Percentiles rank a stretch among this genome's conserved stretches.
phyloP scores from a whole-genome alignment of 2,797 vertebrate genomes.

The Catostomus latipinnis region DNA sequence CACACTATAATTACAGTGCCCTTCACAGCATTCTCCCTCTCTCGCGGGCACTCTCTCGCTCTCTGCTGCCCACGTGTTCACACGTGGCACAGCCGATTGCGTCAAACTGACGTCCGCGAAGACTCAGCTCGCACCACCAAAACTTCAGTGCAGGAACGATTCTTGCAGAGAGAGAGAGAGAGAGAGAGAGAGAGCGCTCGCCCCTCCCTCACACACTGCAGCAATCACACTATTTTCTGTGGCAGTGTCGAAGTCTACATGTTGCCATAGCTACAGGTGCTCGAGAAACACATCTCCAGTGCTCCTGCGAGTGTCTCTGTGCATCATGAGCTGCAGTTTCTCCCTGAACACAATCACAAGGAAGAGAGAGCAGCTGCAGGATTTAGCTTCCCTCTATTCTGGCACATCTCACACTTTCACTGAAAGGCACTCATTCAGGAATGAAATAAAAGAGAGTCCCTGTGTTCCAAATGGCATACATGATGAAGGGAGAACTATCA shows the following conservation, averaged over 20 bases:
- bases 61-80: conserved; percentile 74
- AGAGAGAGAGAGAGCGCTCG: not conserved
- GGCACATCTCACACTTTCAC: no score
- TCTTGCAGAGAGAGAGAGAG: no score
- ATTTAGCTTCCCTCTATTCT: no score
- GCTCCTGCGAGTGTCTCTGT: not conserved
- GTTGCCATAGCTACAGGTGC: conserved; percentile 43
- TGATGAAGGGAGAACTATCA: no score
- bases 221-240: not conserved
- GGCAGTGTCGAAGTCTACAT: not conserved
- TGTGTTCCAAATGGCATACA: no score
- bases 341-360: not conserved
- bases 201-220: not conserved
- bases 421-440: conserved; percentile 15
- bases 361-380: not conserved
- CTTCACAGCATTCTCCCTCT: conserved; percentile 76
- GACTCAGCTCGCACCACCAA: conserved; percentile 56
- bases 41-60: conserved; percentile 55
- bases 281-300: not conserved
- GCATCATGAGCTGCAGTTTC: not conserved
- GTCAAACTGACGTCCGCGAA: conserved; percentile 79
- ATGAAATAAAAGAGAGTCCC: not conserved
- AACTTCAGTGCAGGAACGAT: conserved; percentile 23
- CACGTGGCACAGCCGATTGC: conserved; percentile 70
- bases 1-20: conserved; percentile 76